These are phyloP conservation scores for Geodia barretti DNA, from an alignment of 37 sponge, comb jelly and placozoan genomes.

Conservation along the genomic window DNA sequence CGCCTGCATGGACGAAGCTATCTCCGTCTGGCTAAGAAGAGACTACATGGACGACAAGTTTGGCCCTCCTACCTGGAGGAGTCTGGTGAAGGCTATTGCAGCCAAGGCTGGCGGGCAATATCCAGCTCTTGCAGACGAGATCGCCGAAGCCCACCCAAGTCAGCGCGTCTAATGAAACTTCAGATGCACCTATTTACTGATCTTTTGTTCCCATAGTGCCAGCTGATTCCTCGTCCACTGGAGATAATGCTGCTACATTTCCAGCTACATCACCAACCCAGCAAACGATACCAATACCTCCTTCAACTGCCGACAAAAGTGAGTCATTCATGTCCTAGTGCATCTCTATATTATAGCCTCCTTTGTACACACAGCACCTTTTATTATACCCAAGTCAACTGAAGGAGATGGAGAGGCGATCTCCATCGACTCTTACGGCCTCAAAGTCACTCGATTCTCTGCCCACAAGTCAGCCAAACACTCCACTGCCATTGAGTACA, in stretches of 20 bases:
- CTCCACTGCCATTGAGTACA: background rate
- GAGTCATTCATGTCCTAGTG: too few relatives aligned
- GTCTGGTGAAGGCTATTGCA: slow-evolving; percentile 15
- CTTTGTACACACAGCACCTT: background rate
- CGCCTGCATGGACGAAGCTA: slow-evolving; percentile 2
- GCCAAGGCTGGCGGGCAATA: slow-evolving; percentile 12
- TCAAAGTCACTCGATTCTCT: background rate
- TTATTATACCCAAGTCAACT: background rate
- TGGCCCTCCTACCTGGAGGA: slow-evolving; percentile 20
- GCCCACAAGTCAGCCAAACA: background rate
- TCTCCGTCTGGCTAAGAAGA: background rate
- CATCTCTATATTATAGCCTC: too few relatives aligned
- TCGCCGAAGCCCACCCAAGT: slow-evolving; percentile 17
- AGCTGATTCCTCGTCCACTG: too few relatives aligned
- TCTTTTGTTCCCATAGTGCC: too few relatives aligned
- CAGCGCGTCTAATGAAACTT: too few relatives aligned
- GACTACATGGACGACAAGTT: slow-evolving; percentile 3
- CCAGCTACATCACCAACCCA: too few relatives aligned
- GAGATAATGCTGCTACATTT: too few relatives aligned
- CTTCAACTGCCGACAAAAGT: too few relatives aligned
- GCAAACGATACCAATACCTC: too few relatives aligned
- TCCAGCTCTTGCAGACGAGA: background rate
- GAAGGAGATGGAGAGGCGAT: background rate
- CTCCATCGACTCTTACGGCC: background rate
- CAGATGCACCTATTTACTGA: too few relatives aligned